phyloP scores from a whole-genome alignment of 2,888 invertebrate genomes.

The Epinotia demarniana region DNA sequence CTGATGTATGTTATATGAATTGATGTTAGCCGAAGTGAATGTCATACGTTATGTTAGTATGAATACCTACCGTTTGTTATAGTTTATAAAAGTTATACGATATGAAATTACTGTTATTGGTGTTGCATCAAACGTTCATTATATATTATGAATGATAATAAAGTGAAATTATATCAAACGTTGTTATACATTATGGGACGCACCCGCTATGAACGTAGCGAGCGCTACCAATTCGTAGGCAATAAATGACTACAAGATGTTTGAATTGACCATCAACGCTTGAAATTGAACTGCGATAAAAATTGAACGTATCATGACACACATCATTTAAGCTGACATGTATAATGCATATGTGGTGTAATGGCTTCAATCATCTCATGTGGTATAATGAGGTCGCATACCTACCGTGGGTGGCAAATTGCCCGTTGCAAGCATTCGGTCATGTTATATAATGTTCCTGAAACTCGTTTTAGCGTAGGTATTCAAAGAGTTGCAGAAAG shows the following conservation, averaged over 20 bases:
- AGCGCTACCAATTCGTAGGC: too few species aligned
- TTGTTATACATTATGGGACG: too few species aligned
- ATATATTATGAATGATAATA: too few species aligned
- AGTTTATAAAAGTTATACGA: too few species aligned
- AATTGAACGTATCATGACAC: slow-evolving; percentile 13
- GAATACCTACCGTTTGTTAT: too few species aligned
- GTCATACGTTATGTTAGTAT: too few species aligned
- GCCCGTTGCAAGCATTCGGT: not conserved
- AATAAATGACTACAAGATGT: not conserved
- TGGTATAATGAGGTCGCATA: slow-evolving; percentile 26
- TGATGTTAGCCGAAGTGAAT: too few species aligned
- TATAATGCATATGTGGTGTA: slow-evolving; percentile 24
- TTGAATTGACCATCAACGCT: not conserved
- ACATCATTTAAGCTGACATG: slow-evolving; percentile 6
- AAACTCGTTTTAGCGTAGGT: not conserved
- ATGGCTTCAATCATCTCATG: slow-evolving; percentile 1
- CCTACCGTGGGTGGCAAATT: slow-evolving; percentile 25
- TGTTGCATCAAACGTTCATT: too few species aligned
- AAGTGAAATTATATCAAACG: too few species aligned
- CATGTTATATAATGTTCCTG: slow-evolving; percentile 6
- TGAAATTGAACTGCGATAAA: slow-evolving; percentile 13
- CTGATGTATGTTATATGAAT: too few species aligned
- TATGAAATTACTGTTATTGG: too few species aligned
- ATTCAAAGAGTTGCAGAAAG: not conserved
- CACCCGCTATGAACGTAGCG: too few species aligned